Evolutionary conservation across 2,797 vertebrate species (phyloP), one percentile per base, ranked within the genome.

Genomic region (Hyperoplus immaculatus): DNA sequence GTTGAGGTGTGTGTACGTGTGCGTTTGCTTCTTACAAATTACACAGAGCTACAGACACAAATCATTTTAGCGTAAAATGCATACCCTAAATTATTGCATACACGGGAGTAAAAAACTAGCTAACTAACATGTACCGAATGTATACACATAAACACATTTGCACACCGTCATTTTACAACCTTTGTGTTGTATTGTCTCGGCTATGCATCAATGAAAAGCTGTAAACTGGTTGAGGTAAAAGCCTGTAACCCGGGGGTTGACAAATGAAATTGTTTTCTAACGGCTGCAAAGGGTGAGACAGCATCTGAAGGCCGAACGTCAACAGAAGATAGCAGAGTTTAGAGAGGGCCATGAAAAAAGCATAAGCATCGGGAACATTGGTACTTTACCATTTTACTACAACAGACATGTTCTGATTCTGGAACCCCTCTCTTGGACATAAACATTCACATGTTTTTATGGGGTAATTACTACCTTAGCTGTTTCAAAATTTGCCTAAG

Each of bases 231-330:
- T 65, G 70, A 83, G 72, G 86, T 86, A 87, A 87, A 86, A 88
- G 80, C 68, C 69, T 74, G 78, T 82, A 80, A 90, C 67, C 79
- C 10, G 4, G 59, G 43, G 29, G 57, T 71, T 77, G 82, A 81
- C 11, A n/a, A 69, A 82, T 92, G 77, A 88, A 91, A 88, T 84
- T 78, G 69, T 79, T 50, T 87, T 87, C 69, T 75, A 65, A 76
- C 50, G 59, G 82, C 79, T 77, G 75, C 67, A 75, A 61, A 61
- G 53, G 53, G 58, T 75, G 75, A 77, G 68, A 66, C 58, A 14
- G 68, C 36, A 51, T 69, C 72, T 83, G 78, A 88, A 87, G 81
- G 84, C 75, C 78, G 61, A 79, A 78, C 73, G 88, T 72, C 68
- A 90, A 89, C 63, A 70, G 54, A 57, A 72, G 13, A 76, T 18